These are phyloP conservation scores for Mustela lutreola DNA, from an alignment of 2,113 vertebrate genomes.

Conservation along the genomic window DNA sequence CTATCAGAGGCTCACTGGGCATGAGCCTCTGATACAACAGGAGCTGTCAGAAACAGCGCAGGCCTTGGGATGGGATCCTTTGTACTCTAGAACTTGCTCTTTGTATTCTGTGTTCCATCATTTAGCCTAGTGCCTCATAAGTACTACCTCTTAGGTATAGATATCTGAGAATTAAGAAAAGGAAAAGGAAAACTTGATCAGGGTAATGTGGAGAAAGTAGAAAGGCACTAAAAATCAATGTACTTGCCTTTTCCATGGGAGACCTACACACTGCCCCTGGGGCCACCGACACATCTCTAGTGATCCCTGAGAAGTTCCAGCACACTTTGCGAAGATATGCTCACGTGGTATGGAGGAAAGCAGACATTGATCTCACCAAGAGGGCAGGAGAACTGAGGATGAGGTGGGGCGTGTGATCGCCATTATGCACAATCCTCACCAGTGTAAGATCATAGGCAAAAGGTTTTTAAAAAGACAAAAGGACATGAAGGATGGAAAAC, in stretches of 20 bases:
- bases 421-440: not conserved
- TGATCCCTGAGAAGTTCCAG: not conserved
- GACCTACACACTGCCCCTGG: not conserved
- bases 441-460: not conserved
- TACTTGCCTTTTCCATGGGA: not conserved
- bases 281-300: not conserved
- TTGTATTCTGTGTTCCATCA: not conserved
- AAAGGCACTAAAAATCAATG: constrained; percentile 6
- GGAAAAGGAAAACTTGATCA: not conserved
- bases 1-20: not conserved
- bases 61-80: not conserved
- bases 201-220: not conserved
- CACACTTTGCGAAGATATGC: not conserved
- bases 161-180: constrained; percentile 12
- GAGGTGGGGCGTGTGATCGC: not conserved
- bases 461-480: not conserved
- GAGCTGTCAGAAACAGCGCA: not conserved
- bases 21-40: not conserved
- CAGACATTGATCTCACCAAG: not conserved
- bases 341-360: not conserved
- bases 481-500: not conserved
- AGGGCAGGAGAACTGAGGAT: not conserved
- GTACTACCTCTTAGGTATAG: not conserved
- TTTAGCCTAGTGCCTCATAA: not conserved
- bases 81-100: not conserved